Conservation (phyloP, 2,113 vertebrate genomes). For the Anas platyrhynchos region DNA sequence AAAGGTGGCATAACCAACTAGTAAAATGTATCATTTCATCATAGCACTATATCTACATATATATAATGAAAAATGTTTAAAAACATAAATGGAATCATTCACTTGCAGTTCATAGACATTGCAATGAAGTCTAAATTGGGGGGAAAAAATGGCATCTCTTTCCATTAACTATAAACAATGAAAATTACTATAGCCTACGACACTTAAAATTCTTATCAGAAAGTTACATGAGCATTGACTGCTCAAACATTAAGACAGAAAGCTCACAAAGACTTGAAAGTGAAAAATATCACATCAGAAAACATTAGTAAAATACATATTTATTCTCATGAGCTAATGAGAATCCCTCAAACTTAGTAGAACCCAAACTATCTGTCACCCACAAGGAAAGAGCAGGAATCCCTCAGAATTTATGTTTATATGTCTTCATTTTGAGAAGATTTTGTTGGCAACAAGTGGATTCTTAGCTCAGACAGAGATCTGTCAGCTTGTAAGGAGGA, state of each 20-base stretch:
- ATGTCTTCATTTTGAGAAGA: background rate
- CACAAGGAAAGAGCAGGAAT: background rate
- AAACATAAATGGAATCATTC: background rate
- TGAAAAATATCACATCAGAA: background rate
- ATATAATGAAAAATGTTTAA: background rate
- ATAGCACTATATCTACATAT: background rate
- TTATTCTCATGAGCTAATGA: background rate
- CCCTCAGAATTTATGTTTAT: background rate
- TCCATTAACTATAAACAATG: background rate
- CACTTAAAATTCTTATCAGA: background rate
- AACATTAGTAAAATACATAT: background rate
- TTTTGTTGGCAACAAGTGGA: slow-evolving; percentile 30
- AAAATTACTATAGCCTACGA: background rate
- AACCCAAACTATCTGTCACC: background rate
- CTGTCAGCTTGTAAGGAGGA: background rate
- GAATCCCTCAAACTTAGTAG: background rate
- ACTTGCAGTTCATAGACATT: background rate
- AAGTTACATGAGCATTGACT: background rate
- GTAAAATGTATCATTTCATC: slow-evolving; percentile 10
- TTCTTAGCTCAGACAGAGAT: background rate
- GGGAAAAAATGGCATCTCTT: background rate
- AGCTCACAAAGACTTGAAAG: background rate
- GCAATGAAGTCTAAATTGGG: background rate
- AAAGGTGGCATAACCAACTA: slow-evolving; percentile 14
- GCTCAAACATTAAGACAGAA: background rate